phyloP scores from a whole-genome alignment of 2,113 vertebrate genomes.

The Aphelocoma coerulescens region DNA sequence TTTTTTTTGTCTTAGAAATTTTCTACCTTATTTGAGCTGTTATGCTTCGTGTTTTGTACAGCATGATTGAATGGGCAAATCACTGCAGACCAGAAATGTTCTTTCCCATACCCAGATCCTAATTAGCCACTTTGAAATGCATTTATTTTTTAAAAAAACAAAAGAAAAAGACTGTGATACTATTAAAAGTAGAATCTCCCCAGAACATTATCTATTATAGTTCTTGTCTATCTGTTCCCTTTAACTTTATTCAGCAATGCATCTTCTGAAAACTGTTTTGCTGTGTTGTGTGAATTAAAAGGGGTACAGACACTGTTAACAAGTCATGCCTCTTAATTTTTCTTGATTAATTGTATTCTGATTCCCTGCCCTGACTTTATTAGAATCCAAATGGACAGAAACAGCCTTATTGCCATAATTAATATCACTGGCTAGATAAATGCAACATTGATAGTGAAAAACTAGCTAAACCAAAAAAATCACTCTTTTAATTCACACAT shows the following conservation, averaged over 20 bases:
- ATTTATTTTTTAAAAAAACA: not conserved
- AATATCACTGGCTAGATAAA: not conserved
- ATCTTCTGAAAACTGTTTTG: not conserved
- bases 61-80: conserved; percentile 26
- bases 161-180: not conserved
- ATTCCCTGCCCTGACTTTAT: not conserved
- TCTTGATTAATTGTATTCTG: not conserved
- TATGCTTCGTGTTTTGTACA: conserved; percentile 13
- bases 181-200: not conserved
- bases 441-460: not conserved
- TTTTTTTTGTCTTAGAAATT: conserved; percentile 22
- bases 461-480: not conserved
- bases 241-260: not conserved
- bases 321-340: not conserved
- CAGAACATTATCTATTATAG: not conserved
- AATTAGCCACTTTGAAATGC: not conserved
- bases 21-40: conserved; percentile 29
- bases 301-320: not conserved
- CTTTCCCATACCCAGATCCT: not conserved
- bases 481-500: not conserved
- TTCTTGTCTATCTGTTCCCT: not conserved
- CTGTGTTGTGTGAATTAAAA: not conserved
- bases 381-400: not conserved
- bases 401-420: not conserved
- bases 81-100: not conserved